These are phyloP conservation scores for Hozukius guyotensis DNA, from an alignment of 2,797 vertebrate genomes.

Conservation along the genomic window DNA sequence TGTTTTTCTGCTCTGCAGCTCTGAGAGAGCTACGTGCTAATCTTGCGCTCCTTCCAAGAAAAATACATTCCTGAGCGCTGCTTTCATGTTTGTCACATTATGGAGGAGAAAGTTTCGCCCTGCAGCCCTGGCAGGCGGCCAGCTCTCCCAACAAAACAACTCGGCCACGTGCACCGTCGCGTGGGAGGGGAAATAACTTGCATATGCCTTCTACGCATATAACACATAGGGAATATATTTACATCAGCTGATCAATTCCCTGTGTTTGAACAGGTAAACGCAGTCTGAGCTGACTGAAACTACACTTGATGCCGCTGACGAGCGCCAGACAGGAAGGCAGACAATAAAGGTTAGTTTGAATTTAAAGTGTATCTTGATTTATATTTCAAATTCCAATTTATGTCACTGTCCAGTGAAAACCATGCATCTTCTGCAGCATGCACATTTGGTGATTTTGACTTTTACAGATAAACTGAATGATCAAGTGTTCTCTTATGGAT, in stretches of 20 bases:
- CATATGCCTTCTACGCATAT: slow-evolving; percentile 39
- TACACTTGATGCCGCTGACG: not conserved
- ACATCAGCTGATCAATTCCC: slow-evolving; percentile 4
- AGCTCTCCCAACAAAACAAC: slow-evolving; percentile 52
- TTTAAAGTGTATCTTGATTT: not conserved
- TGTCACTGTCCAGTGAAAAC: not conserved
- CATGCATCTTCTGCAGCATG: not conserved
- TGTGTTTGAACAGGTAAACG: not conserved
- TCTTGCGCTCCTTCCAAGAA: slow-evolving; percentile 66
- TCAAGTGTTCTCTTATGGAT: not conserved
- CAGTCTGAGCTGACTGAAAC: not conserved
- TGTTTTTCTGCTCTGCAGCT: slow-evolving; percentile 69
- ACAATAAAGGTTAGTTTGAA: not conserved
- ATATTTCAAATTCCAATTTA: not conserved
- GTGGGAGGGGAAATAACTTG: slow-evolving; percentile 33
- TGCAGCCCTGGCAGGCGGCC: slow-evolving; percentile 63
- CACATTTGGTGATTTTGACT: not conserved
- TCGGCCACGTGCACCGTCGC: slow-evolving; percentile 54
- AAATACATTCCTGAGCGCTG: slow-evolving; percentile 76
- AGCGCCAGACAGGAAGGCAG: not conserved
- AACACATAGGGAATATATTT: slow-evolving; percentile 49
- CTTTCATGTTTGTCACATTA: slow-evolving; percentile 77
- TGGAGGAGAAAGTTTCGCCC: slow-evolving; percentile 59
- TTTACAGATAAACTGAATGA: not conserved
- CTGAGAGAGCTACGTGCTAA: slow-evolving; percentile 66